Evolutionary conservation across 2,113 vertebrate genomes (phyloP), one percentile per base, ranked within the genome.

Genomic region (Menidia beryllina): DNA sequence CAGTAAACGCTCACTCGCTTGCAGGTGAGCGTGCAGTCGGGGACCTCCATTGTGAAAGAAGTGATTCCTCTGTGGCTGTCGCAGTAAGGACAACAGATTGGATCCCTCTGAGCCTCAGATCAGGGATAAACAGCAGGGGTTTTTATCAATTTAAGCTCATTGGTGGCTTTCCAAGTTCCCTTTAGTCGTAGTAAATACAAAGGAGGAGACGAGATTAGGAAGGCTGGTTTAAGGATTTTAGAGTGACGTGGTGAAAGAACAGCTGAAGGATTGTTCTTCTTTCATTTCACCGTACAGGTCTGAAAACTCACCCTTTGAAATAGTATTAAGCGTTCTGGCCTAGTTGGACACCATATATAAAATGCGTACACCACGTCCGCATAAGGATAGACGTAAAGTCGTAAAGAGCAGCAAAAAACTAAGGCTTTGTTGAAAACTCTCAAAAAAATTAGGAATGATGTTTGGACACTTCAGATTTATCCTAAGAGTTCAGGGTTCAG

Each of bases 181-280:
- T 83, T 81, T 84, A 82, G 62, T 5, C 67, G 63, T 74, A 75
- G 69, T 78, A 88, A 78, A 82, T 83, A 66, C 26, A 21, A 34
- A 19, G 25, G 54, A 23, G 13, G 58, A 53, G 56, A 36, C 14
- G 12, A 65, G 80, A 87, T 87, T 87, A 78, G 61, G 23, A 58
- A 85, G 79, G 74, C 81, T 87, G 24, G 83, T 85, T 83, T 81
- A 84, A 70, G 72, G 86, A 85, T 79, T 86, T 78, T 57, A 4
- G 52, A 47, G 30, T 45, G 69, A 39, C 1, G 7, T 69, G 23
- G 72, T 43, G 38, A 49, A 64, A n/a, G 45, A 38, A 25, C 8
- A 61, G 9, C 4, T 26, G 30, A 34, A 34, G 30, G 30, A 1
- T 34, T 34, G 30, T 34, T 34, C 30, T 11, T 14, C 24, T 9